These are phyloP conservation scores for Scolopax bukidnonensis DNA, from an alignment of 2,797 vertebrate genomes.

Conservation along the genomic window DNA sequence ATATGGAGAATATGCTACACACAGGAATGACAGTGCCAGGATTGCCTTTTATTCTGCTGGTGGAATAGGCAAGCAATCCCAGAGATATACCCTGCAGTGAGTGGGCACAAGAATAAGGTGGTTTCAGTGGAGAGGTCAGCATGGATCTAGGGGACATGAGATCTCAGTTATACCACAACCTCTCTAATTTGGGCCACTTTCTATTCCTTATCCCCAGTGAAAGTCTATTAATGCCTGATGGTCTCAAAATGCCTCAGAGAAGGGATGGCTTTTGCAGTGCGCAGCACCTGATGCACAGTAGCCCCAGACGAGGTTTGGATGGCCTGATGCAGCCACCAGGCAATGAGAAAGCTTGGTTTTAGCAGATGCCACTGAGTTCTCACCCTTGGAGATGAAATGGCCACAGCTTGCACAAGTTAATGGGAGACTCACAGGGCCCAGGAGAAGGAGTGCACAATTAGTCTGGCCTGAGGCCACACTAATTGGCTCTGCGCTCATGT, in stretches of 20 bases:
- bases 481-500: rapidly evolving
- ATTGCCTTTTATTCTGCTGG: not conserved
- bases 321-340: not conserved
- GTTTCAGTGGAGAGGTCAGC: not conserved
- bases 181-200: not conserved
- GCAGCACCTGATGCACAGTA: rapidly evolving
- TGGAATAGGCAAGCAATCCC: not conserved
- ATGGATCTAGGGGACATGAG: not conserved
- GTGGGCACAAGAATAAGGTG: not conserved
- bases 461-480: not conserved
- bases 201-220: not conserved
- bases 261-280: not conserved
- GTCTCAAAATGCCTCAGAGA: not conserved
- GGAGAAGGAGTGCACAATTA: not conserved
- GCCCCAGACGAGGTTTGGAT: rapidly evolving
- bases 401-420: not conserved
- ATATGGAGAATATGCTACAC: not conserved
- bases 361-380: not conserved
- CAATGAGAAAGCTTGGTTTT: not conserved
- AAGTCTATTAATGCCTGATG: not conserved
- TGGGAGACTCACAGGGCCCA: not conserved
- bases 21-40: not conserved
- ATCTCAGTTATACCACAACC: not conserved
- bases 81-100: not conserved
- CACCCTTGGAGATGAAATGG: not conserved